Percentiles rank a stretch among this genome's conserved stretches.
These are phyloP conservation scores for Anarsia innoxiella DNA, from an alignment of 2,888 invertebrate species.

Conservation along the genomic window DNA sequence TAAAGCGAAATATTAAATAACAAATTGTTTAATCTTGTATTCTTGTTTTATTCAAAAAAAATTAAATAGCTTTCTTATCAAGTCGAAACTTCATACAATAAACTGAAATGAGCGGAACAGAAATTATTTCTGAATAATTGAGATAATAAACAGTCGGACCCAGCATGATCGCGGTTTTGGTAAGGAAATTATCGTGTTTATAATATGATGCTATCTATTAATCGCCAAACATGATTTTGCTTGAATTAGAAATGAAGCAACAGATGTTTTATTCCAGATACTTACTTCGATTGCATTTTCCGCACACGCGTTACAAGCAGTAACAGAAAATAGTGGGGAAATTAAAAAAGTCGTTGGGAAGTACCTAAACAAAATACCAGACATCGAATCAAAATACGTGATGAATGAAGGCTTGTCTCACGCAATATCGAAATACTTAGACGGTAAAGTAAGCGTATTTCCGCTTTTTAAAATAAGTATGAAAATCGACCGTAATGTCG, in stretches of 20 bases:
- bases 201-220: too few species aligned
- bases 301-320: too few species aligned
- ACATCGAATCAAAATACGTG: conserved; percentile 44
- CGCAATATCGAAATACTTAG: conserved; percentile 41
- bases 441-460: conserved; percentile 45
- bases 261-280: conserved; percentile 20
- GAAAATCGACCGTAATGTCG: conserved; percentile 50
- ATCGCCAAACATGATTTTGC: background rate
- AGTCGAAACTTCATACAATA: too few species aligned
- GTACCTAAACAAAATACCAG: conserved; percentile 44
- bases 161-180: conserved; percentile 32
- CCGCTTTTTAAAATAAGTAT: conserved; percentile 53
- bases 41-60: too few species aligned
- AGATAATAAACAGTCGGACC: too few species aligned
- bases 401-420: conserved; percentile 44
- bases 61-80: too few species aligned
- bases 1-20: too few species aligned
- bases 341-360: conserved; percentile 43
- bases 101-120: too few species aligned
- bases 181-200: too few species aligned
- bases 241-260: background rate
- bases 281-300: conserved; percentile 20
- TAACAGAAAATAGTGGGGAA: conserved; percentile 27
- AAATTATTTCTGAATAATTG: too few species aligned
- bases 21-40: too few species aligned